Percentiles rank a stretch among this genome's conserved stretches.
phyloP scores from a whole-genome alignment of 2,797 vertebrate species.

The Danionella dracula region DNA sequence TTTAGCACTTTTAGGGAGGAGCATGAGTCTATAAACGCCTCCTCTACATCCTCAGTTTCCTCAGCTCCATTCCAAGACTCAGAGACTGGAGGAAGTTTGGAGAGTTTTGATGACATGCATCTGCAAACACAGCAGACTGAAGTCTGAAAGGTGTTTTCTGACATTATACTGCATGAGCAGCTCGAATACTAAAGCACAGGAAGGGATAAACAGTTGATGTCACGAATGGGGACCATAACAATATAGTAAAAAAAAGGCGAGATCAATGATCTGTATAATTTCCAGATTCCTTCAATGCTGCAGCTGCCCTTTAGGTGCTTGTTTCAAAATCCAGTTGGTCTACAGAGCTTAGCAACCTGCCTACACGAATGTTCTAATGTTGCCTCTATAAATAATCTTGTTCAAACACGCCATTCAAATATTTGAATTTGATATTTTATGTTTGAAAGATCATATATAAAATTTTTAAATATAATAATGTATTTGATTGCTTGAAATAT shows the following conservation, averaged over 20 bases:
- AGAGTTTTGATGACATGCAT: constrained; percentile 79
- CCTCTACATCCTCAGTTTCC: constrained; percentile 75
- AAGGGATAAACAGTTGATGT: constrained; percentile 3
- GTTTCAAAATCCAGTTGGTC: neutral
- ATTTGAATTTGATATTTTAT: too few relatives aligned
- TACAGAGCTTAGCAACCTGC: neutral
- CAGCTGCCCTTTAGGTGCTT: neutral
- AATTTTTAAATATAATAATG: too few relatives aligned
- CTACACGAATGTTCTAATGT: neutral
- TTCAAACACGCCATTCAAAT: too few relatives aligned
- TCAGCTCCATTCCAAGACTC: constrained; percentile 76
- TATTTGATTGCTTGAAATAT: too few relatives aligned
- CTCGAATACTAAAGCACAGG: constrained; percentile 24
- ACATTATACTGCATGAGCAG: constrained; percentile 5
- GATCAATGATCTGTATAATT: constrained; percentile 25
- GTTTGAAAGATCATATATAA: too few relatives aligned
- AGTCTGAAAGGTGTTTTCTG: constrained; percentile 67
- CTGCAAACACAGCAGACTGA: constrained; percentile 97
- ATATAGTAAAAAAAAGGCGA: constrained; percentile 19
- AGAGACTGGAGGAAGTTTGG: constrained; percentile 80
- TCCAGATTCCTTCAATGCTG: neutral
- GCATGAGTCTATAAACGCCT: constrained; percentile 78
- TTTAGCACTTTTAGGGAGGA: constrained; percentile 61
- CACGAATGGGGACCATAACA: neutral
- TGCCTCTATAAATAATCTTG: too few relatives aligned